Evolutionary conservation across 1,140 invertebrate genomes (phyloP), one percentile per base, ranked within the genome.

Genomic region (Drosophila serrata): DNA sequence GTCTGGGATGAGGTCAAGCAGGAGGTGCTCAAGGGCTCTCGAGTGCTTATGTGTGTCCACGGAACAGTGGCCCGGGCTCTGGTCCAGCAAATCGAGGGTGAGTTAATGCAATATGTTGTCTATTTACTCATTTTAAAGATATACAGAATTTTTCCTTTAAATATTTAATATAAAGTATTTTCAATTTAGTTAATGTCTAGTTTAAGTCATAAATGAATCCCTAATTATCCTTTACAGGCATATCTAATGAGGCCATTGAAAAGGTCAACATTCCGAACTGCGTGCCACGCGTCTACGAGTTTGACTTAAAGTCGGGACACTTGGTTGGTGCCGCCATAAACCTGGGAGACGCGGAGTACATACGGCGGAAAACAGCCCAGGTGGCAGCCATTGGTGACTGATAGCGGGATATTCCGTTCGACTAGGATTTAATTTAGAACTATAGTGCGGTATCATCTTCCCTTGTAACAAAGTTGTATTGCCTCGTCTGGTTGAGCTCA

Each of bases 221-320:
- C 7, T 43, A 5, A 4, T 12, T 48, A 57, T 24, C 7, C 40
- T 73, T n/a, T 37, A 92, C 58, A 93, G 94, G 94, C 17, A 93
- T 96, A 67, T 93, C 93, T 29, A 95, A 96, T 75, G 93, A 94
- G 58, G 94, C 94, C 33, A 96, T 96, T 40, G 94, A 95, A 91
- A 94, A 93, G 53, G 93, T 96, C 4, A 96, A 96, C 92, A 93
- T 96, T n/a, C 96, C 96, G 8, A 96, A 95, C 73, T 95, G 95
- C 46, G 96, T 96, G 72, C 96, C 96, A 6, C 94, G 96, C 64
- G 94, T 95, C 4, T 96, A 96, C 85, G 94, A 95, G 72, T 92
- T 96, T 53, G 94, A 96, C 81, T 93, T 94, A 24, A 76, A 84
- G 24, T 90, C 94, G 39, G 91, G 96, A 39, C 94, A 94, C 46